Evolutionary conservation across 2,113 vertebrate species (phyloP).

Genomic region (Triplophysa rosa): DNA sequence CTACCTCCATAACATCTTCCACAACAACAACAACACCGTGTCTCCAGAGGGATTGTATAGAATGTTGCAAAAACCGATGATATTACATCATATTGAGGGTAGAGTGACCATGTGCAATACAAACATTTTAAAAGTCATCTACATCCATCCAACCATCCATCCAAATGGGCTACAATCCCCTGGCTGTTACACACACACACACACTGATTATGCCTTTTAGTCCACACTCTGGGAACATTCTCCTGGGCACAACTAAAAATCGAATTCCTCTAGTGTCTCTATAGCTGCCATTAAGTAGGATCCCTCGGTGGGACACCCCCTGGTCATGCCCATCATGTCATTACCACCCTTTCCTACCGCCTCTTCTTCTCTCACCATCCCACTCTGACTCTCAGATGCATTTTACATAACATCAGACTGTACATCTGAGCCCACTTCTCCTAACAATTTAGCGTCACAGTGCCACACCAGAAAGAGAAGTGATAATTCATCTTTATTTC

Average conservation of each 20-base stretch:
- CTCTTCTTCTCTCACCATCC: not conserved
- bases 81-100: too few relatives aligned
- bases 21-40: too few relatives aligned
- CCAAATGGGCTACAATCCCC: not conserved
- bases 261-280: slow-evolving; percentile 46
- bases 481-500: slow-evolving; percentile 9
- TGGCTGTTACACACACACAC: slow-evolving; percentile 10
- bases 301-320: slow-evolving; percentile 13
- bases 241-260: slow-evolving; percentile 14
- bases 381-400: not conserved
- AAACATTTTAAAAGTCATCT: too few relatives aligned
- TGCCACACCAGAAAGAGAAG: slow-evolving; percentile 28
- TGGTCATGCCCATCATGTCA: slow-evolving; percentile 25
- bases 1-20: too few relatives aligned
- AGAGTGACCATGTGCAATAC: too few relatives aligned
- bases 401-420: slow-evolving; percentile 11
- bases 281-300: slow-evolving; percentile 25
- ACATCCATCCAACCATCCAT: too few relatives aligned
- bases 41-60: too few relatives aligned
- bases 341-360: slow-evolving; percentile 10
- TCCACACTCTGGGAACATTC: slow-evolving; percentile 27
- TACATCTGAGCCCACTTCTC: not conserved
- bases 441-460: not conserved
- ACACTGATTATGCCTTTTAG: slow-evolving; percentile 41
- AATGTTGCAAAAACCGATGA: too few relatives aligned